Percentiles rank a stretch among this genome's conserved stretches.
These are phyloP conservation scores for Ypsolopha sequella DNA, from an alignment of 2,888 invertebrate genomes.

Conservation along the genomic window DNA sequence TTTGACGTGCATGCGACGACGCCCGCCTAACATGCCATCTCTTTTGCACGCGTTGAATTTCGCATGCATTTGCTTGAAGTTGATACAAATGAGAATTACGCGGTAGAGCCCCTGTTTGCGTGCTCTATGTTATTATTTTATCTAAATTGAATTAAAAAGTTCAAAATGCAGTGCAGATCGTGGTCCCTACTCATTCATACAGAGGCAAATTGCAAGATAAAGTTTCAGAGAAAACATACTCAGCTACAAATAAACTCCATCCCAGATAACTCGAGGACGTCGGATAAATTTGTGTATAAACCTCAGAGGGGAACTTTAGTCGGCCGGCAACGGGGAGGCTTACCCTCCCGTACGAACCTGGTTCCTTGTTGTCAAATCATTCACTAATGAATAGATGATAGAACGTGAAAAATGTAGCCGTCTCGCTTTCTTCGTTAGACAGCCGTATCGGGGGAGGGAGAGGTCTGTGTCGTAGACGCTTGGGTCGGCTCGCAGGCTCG, in stretches of 20 bases:
- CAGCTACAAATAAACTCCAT: slow-evolving; percentile 37
- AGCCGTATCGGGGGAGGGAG: slow-evolving; percentile 34
- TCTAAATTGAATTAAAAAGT: too few relatives aligned
- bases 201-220: too few relatives aligned
- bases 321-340: slow-evolving; percentile 29
- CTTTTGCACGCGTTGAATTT: too few relatives aligned
- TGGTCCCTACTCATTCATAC: too few relatives aligned
- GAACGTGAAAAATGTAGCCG: slow-evolving; percentile 32
- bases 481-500: slow-evolving; percentile 44
- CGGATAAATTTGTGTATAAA: slow-evolving; percentile 37
- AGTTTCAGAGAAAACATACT: slow-evolving; percentile 11
- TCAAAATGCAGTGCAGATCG: too few relatives aligned
- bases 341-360: slow-evolving; percentile 45
- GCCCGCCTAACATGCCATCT: too few relatives aligned
- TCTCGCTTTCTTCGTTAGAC: slow-evolving; percentile 36
- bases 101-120: too few relatives aligned
- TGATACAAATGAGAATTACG: too few relatives aligned
- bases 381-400: slow-evolving; percentile 66
- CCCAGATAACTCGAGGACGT: slow-evolving; percentile 25
- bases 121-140: too few relatives aligned
- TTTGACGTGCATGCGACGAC: too few relatives aligned
- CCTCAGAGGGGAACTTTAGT: slow-evolving; percentile 42
- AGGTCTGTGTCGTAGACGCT: slow-evolving; percentile 27
- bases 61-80: too few relatives aligned
- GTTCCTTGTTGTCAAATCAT: slow-evolving; percentile 51